A percentile compares a stretch with the other conserved stretches of the same genome.
Evolutionary conservation across 2,888 invertebrate species (phyloP).

Genomic region (Acanthacorydalis orientalis): DNA sequence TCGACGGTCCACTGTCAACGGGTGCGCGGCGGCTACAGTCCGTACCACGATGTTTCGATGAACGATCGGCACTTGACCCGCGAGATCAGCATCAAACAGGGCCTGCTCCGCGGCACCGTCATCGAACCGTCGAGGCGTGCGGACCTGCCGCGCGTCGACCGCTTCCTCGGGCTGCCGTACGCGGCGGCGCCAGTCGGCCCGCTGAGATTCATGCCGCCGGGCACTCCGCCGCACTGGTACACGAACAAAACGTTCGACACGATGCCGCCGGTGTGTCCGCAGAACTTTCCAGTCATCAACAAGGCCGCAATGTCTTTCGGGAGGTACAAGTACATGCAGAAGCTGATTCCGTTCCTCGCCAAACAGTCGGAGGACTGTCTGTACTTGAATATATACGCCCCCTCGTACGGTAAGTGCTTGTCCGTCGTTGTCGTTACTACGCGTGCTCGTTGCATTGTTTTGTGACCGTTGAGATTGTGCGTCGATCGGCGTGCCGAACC

Average conservation of each 20-base stretch:
- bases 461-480: no score
- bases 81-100: constrained; percentile 48
- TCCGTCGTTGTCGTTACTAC: not conserved
- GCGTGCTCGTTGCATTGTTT: no score
- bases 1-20: not conserved
- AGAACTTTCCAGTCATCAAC: constrained; percentile 44
- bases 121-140: constrained; percentile 44
- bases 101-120: constrained; percentile 43
- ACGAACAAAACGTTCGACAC: constrained; percentile 48
- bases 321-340: constrained; percentile 52
- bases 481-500: no score
- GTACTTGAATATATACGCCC: constrained; percentile 82
- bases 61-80: constrained; percentile 30
- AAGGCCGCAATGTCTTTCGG: constrained; percentile 45
- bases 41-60: not conserved
- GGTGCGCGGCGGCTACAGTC: no score
- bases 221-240: constrained; percentile 63
- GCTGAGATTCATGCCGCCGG: constrained; percentile 39
- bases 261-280: constrained; percentile 75
- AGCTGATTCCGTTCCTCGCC: constrained; percentile 49
- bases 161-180: constrained; percentile 66
- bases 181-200: constrained; percentile 61
- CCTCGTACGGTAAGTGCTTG: constrained; percentile 53
- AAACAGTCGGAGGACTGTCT: constrained; percentile 76
- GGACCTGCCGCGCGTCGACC: constrained; percentile 48